phyloP scores from a whole-genome alignment of 2,113 vertebrate genomes.

The Bambusicola thoracicus region DNA sequence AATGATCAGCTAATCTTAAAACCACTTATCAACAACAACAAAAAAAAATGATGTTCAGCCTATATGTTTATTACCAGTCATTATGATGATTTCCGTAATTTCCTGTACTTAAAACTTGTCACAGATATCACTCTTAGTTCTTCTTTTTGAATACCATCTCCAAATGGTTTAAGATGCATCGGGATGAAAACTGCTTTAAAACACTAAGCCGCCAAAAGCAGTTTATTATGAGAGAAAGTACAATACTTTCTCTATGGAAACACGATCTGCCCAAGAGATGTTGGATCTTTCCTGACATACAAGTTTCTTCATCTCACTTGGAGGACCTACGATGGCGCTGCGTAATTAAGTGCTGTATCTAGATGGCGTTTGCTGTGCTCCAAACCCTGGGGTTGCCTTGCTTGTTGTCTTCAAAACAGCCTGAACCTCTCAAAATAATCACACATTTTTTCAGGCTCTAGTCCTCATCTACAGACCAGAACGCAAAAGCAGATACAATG shows the following conservation, averaged over 20 bases:
- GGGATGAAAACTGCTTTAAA: background rate
- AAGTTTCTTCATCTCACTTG: background rate
- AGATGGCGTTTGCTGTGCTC: background rate
- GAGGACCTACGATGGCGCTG: background rate
- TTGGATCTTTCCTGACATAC: background rate
- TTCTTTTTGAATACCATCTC: background rate
- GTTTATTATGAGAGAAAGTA: background rate
- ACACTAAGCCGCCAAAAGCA: background rate
- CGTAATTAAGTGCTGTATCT: background rate
- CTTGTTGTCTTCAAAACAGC: background rate
- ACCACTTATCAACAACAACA: accelerated
- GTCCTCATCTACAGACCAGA: background rate
- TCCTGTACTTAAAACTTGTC: background rate
- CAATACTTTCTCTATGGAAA: accelerated
- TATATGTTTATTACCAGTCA: background rate
- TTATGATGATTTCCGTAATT: background rate
- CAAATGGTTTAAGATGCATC: background rate
- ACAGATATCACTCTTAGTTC: background rate
- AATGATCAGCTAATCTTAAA: background rate
- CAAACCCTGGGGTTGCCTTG: background rate
- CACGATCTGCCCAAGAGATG: background rate
- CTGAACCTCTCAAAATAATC: background rate
- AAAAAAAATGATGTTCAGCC: background rate
- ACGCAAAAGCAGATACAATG: background rate
- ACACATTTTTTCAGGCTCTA: background rate